Percentiles rank a stretch among this genome's conserved stretches.
These are phyloP conservation scores for Myzus persicae DNA, from an alignment of 1,140 invertebrate species.

Conservation along the genomic window DNA sequence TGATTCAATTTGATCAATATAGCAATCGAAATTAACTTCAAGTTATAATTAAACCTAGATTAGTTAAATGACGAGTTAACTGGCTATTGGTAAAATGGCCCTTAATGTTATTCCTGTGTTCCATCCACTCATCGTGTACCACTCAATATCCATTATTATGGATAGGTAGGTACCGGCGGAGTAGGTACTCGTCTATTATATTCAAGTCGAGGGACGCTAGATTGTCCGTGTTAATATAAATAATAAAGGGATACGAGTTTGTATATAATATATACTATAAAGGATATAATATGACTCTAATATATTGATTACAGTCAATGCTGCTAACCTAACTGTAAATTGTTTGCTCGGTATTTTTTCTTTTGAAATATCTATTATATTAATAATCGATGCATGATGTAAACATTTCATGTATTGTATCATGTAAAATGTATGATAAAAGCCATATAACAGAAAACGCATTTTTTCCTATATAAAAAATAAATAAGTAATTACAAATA, in stretches of 20 bases:
- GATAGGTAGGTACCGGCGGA: not conserved
- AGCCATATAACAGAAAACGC: not conserved
- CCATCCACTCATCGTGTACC: not conserved
- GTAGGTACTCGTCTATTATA: not conserved
- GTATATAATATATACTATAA: not conserved
- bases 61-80: not conserved
- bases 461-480: not conserved
- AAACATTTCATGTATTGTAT: not conserved
- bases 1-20: not conserved
- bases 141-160: not conserved
- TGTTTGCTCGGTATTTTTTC: not conserved
- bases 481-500: not conserved
- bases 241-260: not conserved
- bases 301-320: not conserved
- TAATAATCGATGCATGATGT: not conserved
- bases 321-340: not conserved
- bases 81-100: not conserved
- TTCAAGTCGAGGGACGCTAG: not conserved
- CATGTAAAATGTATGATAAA: not conserved
- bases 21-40: not conserved
- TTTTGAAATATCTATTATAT: not conserved
- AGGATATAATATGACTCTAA: not conserved
- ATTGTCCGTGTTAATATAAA: not conserved
- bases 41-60: conserved; percentile 4
- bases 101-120: not conserved